A percentile compares a stretch with the other conserved stretches of the same genome.
Evolutionary conservation across 1,140 invertebrate genomes (phyloP).

Genomic region (Caenorhabditis remanei): DNA sequence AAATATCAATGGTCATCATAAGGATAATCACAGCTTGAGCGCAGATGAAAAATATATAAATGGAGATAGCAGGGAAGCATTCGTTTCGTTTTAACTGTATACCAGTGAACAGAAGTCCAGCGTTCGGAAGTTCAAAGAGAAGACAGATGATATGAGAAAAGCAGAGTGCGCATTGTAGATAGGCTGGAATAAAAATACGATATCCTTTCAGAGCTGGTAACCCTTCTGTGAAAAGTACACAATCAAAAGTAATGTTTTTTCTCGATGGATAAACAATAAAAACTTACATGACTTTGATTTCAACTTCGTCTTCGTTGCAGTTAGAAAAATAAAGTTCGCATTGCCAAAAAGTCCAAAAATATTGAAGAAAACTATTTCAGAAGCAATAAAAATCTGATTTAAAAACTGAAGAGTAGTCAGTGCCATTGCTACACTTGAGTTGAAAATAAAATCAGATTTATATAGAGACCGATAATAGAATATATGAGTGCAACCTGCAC

Average conservation of each 20-base stretch:
- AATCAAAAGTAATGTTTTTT: background rate
- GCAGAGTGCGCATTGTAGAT: conserved; percentile 33
- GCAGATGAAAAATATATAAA: conserved; percentile 40
- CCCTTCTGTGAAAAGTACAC: too few relatives aligned
- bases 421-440: background rate
- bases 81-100: conserved; percentile 14
- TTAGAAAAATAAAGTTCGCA: conserved; percentile 17
- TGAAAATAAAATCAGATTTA: background rate
- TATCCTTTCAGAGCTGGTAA: too few relatives aligned
- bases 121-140: conserved; percentile 22
- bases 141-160: conserved; percentile 39
- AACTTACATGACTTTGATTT: conserved; percentile 44
- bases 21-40: conserved; percentile 31
- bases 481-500: conserved; percentile 7
- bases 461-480: background rate
- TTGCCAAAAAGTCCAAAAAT: conserved; percentile 45
- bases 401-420: background rate
- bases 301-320: background rate
- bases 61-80: conserved; percentile 10
- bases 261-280: background rate
- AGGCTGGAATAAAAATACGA: background rate
- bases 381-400: conserved; percentile 36
- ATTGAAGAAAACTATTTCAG: conserved; percentile 41
- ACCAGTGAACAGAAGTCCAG: conserved; percentile 19
- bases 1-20: conserved; percentile 33